Evolutionary conservation across 2,797 vertebrate species (phyloP).

Genomic region (Adrianichthys oophorus): DNA sequence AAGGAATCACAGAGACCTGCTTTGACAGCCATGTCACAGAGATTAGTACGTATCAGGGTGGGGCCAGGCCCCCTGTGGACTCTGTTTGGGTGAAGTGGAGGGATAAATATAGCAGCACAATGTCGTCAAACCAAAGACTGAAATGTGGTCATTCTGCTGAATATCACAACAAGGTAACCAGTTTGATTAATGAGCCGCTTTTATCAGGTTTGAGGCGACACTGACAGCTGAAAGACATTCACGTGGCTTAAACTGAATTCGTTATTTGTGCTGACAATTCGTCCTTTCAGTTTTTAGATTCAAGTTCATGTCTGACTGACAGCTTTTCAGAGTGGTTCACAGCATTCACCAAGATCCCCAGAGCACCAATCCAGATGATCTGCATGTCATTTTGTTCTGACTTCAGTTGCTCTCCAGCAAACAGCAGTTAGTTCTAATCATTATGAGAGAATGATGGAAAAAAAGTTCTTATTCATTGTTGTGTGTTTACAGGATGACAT

Average conservation of each 20-base stretch:
- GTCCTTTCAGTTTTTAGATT: slow-evolving; percentile 17
- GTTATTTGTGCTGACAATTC: slow-evolving; percentile 4
- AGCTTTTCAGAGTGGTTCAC: slow-evolving; percentile 4
- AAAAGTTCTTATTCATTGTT: too few species aligned
- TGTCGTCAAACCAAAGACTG: slow-evolving; percentile 32
- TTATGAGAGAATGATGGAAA: too few species aligned
- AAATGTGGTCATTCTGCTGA: slow-evolving; percentile 37
- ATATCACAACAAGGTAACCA: slow-evolving; percentile 60
- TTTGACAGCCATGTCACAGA: slow-evolving; percentile 82
- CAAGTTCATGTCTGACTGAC: slow-evolving; percentile 17
- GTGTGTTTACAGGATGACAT: too few species aligned
- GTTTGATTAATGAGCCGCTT: slow-evolving; percentile 60
- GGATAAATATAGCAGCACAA: slow-evolving; percentile 34
- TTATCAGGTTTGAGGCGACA: slow-evolving; percentile 34
- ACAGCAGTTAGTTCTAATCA: too few species aligned
- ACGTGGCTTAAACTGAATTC: not conserved
- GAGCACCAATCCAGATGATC: too few species aligned
- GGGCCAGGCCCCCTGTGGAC: slow-evolving; percentile 58
- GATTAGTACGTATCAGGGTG: slow-evolving; percentile 82
- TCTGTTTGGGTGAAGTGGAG: slow-evolving; percentile 48
- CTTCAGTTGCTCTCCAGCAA: too few species aligned
- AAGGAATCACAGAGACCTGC: slow-evolving; percentile 76
- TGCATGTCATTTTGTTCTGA: too few species aligned
- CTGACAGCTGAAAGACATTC: slow-evolving; percentile 49
- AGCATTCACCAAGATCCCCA: not conserved